Conservation (phyloP, 2,797 vertebrate species). For the Sebastes alutus region DNA sequence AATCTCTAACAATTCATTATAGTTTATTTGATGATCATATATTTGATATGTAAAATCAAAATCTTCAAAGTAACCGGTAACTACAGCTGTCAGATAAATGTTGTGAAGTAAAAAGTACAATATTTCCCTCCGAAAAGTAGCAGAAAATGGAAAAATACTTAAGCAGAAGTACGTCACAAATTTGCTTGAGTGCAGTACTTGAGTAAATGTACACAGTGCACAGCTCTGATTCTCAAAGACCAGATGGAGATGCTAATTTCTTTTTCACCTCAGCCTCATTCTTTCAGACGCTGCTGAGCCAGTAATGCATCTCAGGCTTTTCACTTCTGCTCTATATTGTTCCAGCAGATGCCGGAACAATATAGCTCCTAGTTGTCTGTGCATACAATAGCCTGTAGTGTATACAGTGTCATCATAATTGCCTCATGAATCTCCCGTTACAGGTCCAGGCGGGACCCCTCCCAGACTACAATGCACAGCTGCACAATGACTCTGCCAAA, state of each 20-base stretch:
- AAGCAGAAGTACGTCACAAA: not conserved
- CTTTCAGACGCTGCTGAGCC: constrained; percentile 10
- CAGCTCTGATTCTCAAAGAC: not conserved
- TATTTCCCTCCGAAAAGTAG: not conserved
- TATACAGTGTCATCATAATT: constrained; percentile 54
- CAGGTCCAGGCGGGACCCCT: constrained; percentile 83
- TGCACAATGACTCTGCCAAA: constrained; percentile 81
- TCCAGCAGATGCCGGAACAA: constrained; percentile 31
- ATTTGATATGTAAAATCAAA: not conserved
- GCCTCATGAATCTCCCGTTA: constrained; percentile 55
- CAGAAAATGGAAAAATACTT: not conserved
- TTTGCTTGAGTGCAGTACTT: not conserved
- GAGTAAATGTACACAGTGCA: not conserved
- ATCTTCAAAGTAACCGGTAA: not conserved
- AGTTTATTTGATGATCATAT: not conserved
- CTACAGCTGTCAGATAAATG: not conserved
- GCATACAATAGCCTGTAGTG: constrained; percentile 39
- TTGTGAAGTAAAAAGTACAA: not conserved
- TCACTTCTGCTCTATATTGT: constrained; percentile 33
- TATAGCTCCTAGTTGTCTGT: constrained; percentile 19
- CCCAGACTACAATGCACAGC: constrained; percentile 82
- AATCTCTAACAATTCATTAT: not conserved
- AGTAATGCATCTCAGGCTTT: constrained; percentile 17
- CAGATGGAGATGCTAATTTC: not conserved
- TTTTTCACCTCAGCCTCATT: not conserved